Base-by-base conservation (phyloP, 1,140 invertebrate genomes). In the Pseudomyrmex sp. region DNA sequence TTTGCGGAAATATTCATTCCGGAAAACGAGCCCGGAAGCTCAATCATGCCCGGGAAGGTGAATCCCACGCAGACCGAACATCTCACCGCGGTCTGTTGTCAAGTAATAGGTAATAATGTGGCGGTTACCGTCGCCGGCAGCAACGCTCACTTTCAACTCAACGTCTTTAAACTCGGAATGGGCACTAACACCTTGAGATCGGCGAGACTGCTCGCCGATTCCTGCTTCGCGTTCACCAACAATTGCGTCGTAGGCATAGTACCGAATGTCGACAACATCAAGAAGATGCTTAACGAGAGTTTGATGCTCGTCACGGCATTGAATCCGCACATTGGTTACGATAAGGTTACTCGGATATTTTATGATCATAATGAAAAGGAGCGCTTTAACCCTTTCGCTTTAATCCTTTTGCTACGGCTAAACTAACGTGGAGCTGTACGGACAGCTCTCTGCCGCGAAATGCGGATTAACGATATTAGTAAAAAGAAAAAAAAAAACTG, bases 1-100 rank as follows among this genome's bases (percentile, higher is more conserved):
- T 95, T 99, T 0, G 99, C 98, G 15, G 99, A 99, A 95, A 93
- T 99, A 0, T 96, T 96, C 58, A 95, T 99, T 58, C 99, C 99
- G 0, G 99, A 99, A 95, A 99, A 99, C 94, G 99, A 99, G 93
- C 99, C 99, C 0, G 99, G 99, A 5, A 99, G 98, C 90, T 99
- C 98, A 44, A 99, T 99, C 88, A 99, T 99, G 99, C 99, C 99
- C 59, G 99, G 99, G 95, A 99, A 99, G 95, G 98, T 99, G 9
- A 99, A 99, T 94, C 99, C 99, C 59, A 99, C 99, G 0, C 99
- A 99, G 92, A 99, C 99, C 93, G 99, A 99, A 94, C 97, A 99
- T 0, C 95, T 99, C 12, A 99, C 99, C 0, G 99, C 99, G 99
- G 97, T 99, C 0, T 98, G 98, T 20, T 98, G 98, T 50, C 99